These are phyloP conservation scores for Pluvianellus socialis DNA, from an alignment of 2,113 vertebrate species.

Conservation along the genomic window DNA sequence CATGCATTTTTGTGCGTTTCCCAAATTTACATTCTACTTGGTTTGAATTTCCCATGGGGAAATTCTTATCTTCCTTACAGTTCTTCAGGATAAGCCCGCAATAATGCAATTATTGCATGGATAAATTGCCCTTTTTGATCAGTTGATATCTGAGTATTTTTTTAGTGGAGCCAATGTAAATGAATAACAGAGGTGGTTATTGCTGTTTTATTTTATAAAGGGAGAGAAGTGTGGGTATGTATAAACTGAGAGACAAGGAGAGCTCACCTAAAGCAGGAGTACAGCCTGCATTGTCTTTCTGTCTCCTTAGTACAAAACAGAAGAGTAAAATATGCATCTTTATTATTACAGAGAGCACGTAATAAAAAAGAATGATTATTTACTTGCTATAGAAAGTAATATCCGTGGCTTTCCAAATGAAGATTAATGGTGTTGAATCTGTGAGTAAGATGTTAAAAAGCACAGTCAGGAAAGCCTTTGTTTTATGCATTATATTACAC, in stretches of 20 bases:
- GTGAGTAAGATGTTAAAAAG: constrained; percentile 16
- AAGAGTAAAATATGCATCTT: constrained; percentile 18
- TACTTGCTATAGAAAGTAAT: constrained; percentile 15
- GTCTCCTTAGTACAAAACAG: not conserved
- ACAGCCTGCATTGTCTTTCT: not conserved
- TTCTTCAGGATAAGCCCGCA: not conserved
- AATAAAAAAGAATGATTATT: constrained; percentile 43
- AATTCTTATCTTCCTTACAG: not conserved
- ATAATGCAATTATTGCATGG: not conserved
- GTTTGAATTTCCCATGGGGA: not conserved
- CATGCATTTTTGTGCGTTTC: not conserved
- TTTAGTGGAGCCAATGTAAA: not conserved
- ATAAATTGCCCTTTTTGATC: not conserved
- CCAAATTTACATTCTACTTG: not conserved
- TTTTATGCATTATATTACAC: constrained; percentile 7
- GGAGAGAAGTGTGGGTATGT: not conserved
- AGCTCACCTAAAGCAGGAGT: not conserved
- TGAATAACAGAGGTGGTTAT: not conserved
- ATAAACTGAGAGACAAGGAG: not conserved
- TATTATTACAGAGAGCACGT: not conserved
- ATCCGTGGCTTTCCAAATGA: constrained; percentile 7
- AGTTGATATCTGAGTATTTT: not conserved
- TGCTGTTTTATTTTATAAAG: not conserved
- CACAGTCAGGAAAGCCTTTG: constrained; percentile 7
- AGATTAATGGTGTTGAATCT: constrained; percentile 35